These are phyloP conservation scores for Camponotus pennsylvanicus DNA, from an alignment of 1,140 invertebrate species.

Conservation along the genomic window DNA sequence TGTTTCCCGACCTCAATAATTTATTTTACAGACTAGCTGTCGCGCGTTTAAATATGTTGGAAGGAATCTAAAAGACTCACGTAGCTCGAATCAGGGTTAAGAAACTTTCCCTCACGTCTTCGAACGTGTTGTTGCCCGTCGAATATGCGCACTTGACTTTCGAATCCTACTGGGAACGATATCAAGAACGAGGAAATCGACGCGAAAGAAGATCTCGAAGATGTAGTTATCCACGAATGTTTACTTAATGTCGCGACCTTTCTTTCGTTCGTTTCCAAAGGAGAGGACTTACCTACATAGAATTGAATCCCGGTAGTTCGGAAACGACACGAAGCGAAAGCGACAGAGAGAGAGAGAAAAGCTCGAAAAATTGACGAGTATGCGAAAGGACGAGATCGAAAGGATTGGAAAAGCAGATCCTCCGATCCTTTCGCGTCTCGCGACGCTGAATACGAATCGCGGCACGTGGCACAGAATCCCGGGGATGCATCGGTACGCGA, in stretches of 20 bases:
- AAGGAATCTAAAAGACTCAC: not conserved
- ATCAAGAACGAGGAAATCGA: slow-evolving; percentile 48
- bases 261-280: slow-evolving; percentile 9
- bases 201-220: slow-evolving; percentile 35
- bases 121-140: not conserved
- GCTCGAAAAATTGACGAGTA: slow-evolving; percentile 14
- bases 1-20: not conserved
- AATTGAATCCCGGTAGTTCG: slow-evolving; percentile 49
- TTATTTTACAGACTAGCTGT: not conserved
- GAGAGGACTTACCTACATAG: slow-evolving; percentile 14
- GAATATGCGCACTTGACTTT: slow-evolving; percentile 7
- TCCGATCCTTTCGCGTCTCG: slow-evolving; percentile 46
- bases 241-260: slow-evolving; percentile 50
- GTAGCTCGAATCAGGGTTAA: not conserved
- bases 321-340: not conserved
- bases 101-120: not conserved
- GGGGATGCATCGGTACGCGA: slow-evolving; percentile 31
- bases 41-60: not conserved
- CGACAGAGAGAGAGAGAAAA: not conserved
- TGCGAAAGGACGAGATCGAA: not conserved
- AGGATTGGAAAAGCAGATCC: slow-evolving; percentile 31
- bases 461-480: slow-evolving; percentile 67
- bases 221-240: slow-evolving; percentile 43
- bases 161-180: slow-evolving; percentile 12
- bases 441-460: slow-evolving; percentile 68